Conservation (phyloP, 2,113 vertebrate genomes). For the Limnothrissa miodon region DNA sequence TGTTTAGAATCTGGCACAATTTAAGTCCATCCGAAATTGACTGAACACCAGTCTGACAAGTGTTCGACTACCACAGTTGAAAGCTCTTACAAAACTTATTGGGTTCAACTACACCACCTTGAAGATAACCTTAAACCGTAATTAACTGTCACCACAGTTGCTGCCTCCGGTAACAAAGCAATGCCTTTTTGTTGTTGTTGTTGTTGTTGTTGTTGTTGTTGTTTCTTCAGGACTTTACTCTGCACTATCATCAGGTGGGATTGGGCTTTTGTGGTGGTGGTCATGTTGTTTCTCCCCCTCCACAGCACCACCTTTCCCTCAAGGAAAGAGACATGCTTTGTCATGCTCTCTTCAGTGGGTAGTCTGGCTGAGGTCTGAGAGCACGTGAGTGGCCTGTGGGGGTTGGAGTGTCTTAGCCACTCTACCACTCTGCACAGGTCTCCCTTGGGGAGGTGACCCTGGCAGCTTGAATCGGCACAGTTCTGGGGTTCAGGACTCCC, state of each 20-base stretch:
- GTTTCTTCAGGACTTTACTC: background rate
- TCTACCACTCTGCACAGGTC: background rate
- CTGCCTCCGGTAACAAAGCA: background rate
- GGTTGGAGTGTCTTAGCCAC: background rate
- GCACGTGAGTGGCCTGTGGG: background rate
- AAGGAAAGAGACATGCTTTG: background rate
- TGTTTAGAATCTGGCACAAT: too few relatives aligned
- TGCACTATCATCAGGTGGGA: background rate
- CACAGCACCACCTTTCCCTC: background rate
- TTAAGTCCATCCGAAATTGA: background rate
- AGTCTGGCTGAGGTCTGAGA: background rate
- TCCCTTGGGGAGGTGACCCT: background rate
- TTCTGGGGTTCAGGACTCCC: slow-evolving; percentile 2
- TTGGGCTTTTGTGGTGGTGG: background rate
- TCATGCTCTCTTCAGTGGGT: background rate
- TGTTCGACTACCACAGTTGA: background rate
- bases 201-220: background rate
- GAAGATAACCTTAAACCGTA: background rate
- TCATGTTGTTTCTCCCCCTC: background rate
- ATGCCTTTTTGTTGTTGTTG: background rate
- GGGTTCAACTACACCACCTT: background rate
- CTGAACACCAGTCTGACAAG: background rate
- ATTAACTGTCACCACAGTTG: background rate
- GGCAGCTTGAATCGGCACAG: background rate
- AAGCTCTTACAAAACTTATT: background rate